Base-by-base conservation (phyloP, 1,140 invertebrate genomes). In the Hyphantria cunea region DNA sequence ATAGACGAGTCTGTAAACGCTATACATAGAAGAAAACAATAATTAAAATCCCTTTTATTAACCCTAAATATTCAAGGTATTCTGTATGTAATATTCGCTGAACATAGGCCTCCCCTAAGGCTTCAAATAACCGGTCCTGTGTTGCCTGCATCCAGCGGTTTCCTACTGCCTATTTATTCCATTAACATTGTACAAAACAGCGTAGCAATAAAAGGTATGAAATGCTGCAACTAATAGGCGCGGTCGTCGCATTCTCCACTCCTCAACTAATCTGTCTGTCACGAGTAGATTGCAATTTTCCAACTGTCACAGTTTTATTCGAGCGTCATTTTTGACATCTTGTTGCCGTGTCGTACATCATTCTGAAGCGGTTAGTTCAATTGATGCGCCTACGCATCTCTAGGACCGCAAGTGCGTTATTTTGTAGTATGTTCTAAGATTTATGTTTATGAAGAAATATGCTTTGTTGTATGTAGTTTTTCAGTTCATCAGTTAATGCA, bases 281-380 rank as follows among this genome's bases (percentile, higher is more conserved):
- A 33, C 32, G 56, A 60, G 56, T 42, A 47, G 56, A 50, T 60
- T 60, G 56, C 56, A 60, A 60, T 60, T 60, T 60, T 50, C 56
- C 47, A 44, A 49, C 47, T 60, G 56, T 51, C 56, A 60, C 56
- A 47, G 48, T 60, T 51, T 59, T 60, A 60, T 60, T 60, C 50
- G 39, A 10, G 17, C 15, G 56, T 60, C 56, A 51, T 9, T 42
- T 60, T 50, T 60, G 56, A 60, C 47, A 34, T 34, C 47, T 51
- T 37, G 56, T 60, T 60, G 56, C 48, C 11, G 17, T 49, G 37
- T 13, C 48, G 12, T 17, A 60, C 25, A 47, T 44, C 48, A 51
- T 60, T 17, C 15, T 42, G 56, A 31, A 59, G 54, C n/a, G 17
- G 56, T 14, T 14, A 14, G 48, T 32, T 12, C 56, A 44, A 60